phyloP scores from a whole-genome alignment of 2,888 invertebrate genomes.

The Masnerella sp. region DNA sequence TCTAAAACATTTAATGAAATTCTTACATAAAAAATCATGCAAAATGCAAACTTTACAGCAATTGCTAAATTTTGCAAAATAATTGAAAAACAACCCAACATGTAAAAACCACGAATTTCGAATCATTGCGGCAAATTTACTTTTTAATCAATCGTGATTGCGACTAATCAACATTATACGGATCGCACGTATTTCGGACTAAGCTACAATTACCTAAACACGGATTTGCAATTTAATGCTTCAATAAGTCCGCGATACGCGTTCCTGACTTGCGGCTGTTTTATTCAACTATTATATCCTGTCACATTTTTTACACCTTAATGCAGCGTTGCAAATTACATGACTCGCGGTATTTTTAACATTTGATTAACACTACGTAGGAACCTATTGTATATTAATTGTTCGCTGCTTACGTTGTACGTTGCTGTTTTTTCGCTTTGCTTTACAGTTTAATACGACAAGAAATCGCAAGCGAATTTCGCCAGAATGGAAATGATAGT shows the following conservation, averaged over 20 bases:
- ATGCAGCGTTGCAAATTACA: constrained; percentile 54
- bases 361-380: constrained; percentile 21
- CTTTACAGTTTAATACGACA: constrained; percentile 9
- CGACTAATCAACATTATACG: constrained; percentile 40
- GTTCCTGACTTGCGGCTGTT: constrained; percentile 48
- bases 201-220: constrained; percentile 51
- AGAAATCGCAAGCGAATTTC: constrained; percentile 28
- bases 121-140: constrained; percentile 2
- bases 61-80: neutral
- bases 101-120: constrained; percentile 14
- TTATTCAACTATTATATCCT: constrained; percentile 52
- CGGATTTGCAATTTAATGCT: constrained; percentile 56
- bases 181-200: constrained; percentile 28
- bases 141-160: constrained; percentile 32
- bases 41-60: no score
- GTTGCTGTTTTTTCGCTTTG: constrained; percentile 3
- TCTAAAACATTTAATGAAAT: no score
- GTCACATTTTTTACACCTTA: constrained; percentile 43
- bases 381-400: constrained; percentile 37
- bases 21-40: no score
- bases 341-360: constrained; percentile 42
- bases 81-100: neutral
- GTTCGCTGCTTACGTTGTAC: neutral
- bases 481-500: neutral
- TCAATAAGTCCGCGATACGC: constrained; percentile 51